These are phyloP conservation scores for Vicugna pacos DNA, from an alignment of 2,113 vertebrate species.

Conservation along the genomic window DNA sequence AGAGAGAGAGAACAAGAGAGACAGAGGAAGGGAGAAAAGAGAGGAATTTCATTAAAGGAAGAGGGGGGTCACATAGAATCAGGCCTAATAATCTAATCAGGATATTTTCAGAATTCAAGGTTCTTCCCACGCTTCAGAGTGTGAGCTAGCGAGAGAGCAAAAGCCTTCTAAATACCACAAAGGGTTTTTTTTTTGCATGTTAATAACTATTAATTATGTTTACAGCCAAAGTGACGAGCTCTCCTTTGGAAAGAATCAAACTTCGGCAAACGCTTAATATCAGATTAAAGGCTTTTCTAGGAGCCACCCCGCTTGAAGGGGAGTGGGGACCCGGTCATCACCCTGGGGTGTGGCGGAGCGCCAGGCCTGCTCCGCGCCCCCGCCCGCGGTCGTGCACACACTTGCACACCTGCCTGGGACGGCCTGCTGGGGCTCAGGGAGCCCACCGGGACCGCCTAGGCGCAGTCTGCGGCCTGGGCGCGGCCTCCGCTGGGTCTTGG, in stretches of 20 bases:
- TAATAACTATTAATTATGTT: slow-evolving; percentile 86
- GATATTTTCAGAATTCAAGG: slow-evolving; percentile 62
- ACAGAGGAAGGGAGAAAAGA: slow-evolving; percentile 66
- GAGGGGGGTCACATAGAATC: not conserved
- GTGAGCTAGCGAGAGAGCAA: slow-evolving; percentile 73
- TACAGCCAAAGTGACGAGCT: slow-evolving; percentile 80
- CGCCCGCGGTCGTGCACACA: not conserved
- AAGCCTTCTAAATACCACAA: slow-evolving; percentile 82
- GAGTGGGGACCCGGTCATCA: not conserved
- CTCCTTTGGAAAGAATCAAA: slow-evolving; percentile 78
- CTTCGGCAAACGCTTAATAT: slow-evolving; percentile 61
- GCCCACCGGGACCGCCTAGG: not conserved
- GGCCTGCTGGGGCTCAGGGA: not conserved
- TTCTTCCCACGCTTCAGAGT: slow-evolving; percentile 49
- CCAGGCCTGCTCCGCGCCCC: not conserved
- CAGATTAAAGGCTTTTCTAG: slow-evolving; percentile 46
- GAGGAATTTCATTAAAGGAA: not conserved
- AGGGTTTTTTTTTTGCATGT: slow-evolving; percentile 80
- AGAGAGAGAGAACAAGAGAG: slow-evolving; percentile 44
- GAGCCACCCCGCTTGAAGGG: not conserved
- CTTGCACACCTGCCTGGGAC: not conserved
- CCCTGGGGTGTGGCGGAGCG: not conserved
- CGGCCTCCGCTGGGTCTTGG: not conserved
- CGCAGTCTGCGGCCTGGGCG: not conserved
- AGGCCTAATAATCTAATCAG: slow-evolving; percentile 63